These are phyloP conservation scores for Drosophila tripunctata DNA, from an alignment of 2,888 invertebrate species.

Conservation along the genomic window DNA sequence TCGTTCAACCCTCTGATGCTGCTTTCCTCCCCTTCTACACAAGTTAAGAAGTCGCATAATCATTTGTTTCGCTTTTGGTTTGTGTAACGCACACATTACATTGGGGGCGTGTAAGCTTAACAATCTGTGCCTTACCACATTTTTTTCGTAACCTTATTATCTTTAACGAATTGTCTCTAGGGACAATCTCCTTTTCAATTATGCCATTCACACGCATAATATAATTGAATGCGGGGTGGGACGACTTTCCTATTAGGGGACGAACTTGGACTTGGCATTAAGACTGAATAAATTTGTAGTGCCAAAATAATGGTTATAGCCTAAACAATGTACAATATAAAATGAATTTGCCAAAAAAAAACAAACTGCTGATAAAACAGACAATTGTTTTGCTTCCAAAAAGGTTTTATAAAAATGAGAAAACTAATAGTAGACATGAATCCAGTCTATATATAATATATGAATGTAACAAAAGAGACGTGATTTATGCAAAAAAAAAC, in stretches of 20 bases:
- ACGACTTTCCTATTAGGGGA: slow-evolving; percentile 19
- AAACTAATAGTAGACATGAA: too few relatives aligned
- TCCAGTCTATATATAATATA: too few relatives aligned
- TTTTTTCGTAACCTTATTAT: slow-evolving; percentile 73
- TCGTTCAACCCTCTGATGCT: slow-evolving; percentile 65
- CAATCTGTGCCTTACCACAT: slow-evolving; percentile 68
- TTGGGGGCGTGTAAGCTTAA: slow-evolving; percentile 64
- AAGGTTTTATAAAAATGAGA: too few relatives aligned
- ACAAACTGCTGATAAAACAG: too few relatives aligned
- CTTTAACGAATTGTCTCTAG: slow-evolving; percentile 74
- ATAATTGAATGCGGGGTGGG: slow-evolving; percentile 68
- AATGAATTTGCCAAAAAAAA: too few relatives aligned
- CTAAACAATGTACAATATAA: too few relatives aligned
- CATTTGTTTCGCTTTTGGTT: slow-evolving; percentile 64
- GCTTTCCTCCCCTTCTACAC: slow-evolving; percentile 17
- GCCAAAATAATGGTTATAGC: neutral
- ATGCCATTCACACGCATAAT: slow-evolving; percentile 71
- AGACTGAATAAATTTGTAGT: slow-evolving; percentile 35
- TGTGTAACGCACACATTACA: too few relatives aligned
- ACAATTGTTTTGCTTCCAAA: too few relatives aligned
- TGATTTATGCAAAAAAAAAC: too few relatives aligned
- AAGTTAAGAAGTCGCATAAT: slow-evolving; percentile 53
- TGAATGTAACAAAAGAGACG: too few relatives aligned
- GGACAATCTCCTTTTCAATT: slow-evolving; percentile 72
- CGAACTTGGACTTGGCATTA: neutral